Conservation (phyloP, 2,113 vertebrate genomes). For the Microcebus murinus region DNA sequence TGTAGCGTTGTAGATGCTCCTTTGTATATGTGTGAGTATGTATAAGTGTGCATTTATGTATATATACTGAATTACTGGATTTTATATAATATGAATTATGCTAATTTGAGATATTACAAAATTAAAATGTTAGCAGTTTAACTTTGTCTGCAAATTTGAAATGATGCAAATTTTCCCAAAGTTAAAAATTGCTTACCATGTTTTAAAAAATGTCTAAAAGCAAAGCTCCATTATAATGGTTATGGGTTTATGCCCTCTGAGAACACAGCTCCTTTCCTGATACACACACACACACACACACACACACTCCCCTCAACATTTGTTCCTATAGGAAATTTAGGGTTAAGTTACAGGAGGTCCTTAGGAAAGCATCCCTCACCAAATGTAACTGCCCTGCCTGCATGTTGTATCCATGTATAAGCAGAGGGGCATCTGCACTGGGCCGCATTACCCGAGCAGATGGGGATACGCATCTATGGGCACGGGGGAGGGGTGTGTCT, state of each 20-base stretch:
- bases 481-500: neutral
- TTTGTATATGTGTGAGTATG: neutral
- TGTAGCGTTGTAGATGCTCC: neutral
- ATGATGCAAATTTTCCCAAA: neutral
- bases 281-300: too few relatives aligned
- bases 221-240: neutral
- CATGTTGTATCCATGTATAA: neutral
- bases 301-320: neutral
- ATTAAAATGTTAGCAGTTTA: neutral
- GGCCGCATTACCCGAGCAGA: neutral
- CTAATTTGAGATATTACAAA: neutral
- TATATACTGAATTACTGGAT: neutral
- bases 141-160: neutral
- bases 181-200: neutral
- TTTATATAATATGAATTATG: neutral
- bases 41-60: neutral
- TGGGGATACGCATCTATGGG: too few relatives aligned
- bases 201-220: constrained; percentile 15
- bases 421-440: neutral
- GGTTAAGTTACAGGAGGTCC: neutral
- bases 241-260: neutral
- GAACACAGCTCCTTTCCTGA: neutral
- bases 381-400: neutral
- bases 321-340: neutral
- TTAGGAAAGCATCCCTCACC: neutral